phyloP scores from a whole-genome alignment of 2,888 invertebrate genomes.

The Carterocephalus palaemon region DNA sequence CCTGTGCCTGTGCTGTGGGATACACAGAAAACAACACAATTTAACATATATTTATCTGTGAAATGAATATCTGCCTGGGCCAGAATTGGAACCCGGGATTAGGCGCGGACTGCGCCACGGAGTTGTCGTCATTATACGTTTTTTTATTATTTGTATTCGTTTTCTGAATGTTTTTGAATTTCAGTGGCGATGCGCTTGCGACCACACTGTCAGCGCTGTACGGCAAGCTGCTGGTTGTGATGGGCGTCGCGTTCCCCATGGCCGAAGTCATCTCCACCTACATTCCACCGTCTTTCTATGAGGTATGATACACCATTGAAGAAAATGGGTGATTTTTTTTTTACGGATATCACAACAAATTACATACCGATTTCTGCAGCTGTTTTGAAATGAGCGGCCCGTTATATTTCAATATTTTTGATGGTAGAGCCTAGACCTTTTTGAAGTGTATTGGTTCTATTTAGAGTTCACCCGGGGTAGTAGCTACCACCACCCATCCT shows the following conservation, averaged over 20 bases:
- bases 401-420: no score
- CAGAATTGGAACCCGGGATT: no score
- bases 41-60: not conserved
- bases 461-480: no score
- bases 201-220: constrained; percentile 95
- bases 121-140: not conserved
- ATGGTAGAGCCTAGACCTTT: no score
- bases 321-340: not conserved
- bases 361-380: no score
- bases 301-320: constrained; percentile 74
- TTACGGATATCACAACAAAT: no score
- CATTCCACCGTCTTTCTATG: constrained; percentile 95
- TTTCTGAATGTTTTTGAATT: constrained; percentile 23
- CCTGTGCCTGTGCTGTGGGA: no score
- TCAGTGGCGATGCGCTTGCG: constrained; percentile 90
- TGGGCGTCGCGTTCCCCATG: constrained; percentile 97
- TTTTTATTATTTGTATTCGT: not conserved
- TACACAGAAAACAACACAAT: no score
- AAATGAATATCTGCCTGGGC: not conserved
- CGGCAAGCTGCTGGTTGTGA: constrained; percentile 94
- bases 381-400: no score
- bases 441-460: no score
- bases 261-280: constrained; percentile 97
- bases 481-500: no score
- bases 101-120: no score